Conservation (phyloP, 2,888 invertebrate genomes). For the Bruchidius siliquastri region DNA sequence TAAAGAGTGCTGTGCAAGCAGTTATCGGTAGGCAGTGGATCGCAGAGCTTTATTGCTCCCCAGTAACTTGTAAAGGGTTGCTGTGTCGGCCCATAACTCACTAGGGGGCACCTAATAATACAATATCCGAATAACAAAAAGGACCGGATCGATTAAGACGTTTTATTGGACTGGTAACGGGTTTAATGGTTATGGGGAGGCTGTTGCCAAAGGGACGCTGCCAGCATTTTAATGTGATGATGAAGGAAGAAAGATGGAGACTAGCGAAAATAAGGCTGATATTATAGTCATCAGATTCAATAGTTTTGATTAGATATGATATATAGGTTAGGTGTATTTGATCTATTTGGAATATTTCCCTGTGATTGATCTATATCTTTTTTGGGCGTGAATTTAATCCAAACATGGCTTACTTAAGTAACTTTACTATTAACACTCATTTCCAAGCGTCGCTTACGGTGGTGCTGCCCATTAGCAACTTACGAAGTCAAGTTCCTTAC, state of each 20-base stretch:
- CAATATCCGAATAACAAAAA: slow-evolving; percentile 29
- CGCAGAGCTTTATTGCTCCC: slow-evolving; percentile 46
- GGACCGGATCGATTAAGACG: slow-evolving; percentile 24
- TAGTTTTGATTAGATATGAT: not conserved
- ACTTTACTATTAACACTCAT: too few relatives aligned
- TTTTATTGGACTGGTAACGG: slow-evolving; percentile 24
- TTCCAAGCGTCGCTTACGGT: too few relatives aligned
- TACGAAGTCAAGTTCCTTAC: too few relatives aligned
- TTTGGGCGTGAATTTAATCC: too few relatives aligned
- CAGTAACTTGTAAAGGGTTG: slow-evolving; percentile 50
- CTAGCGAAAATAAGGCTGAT: not conserved
- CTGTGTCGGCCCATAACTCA: slow-evolving; percentile 20
- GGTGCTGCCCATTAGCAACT: too few relatives aligned
- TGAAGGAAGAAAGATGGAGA: not conserved
- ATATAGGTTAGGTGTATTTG: too few relatives aligned
- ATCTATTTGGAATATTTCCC: too few relatives aligned
- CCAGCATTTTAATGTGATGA: not conserved
- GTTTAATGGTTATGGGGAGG: slow-evolving; percentile 23
- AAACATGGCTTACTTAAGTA: too few relatives aligned
- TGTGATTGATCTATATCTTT: too few relatives aligned
- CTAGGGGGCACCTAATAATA: slow-evolving; percentile 21
- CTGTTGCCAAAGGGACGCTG: slow-evolving; percentile 9
- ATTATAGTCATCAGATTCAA: not conserved
- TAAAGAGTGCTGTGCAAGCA: slow-evolving; percentile 34
- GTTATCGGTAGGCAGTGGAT: slow-evolving; percentile 40